A percentile compares a stretch with the other conserved stretches of the same genome.
Evolutionary conservation across 1,140 invertebrate genomes (phyloP).

Genomic region (Zaprionus gabonicus): DNA sequence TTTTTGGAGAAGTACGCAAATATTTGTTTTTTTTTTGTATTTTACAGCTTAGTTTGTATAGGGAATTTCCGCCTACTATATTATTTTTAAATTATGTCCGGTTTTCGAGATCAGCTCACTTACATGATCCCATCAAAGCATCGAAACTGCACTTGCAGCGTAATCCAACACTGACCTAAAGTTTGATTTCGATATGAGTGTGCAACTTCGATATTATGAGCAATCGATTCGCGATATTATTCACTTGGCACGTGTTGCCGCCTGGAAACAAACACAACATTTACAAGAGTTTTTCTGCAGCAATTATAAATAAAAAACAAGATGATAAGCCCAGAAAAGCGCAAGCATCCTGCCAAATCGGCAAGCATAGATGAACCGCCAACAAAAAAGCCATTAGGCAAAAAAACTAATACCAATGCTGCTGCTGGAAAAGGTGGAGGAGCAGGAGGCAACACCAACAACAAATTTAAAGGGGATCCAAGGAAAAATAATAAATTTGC

Average conservation of each 20-base stretch:
- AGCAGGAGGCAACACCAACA: not conserved
- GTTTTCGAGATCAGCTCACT: too few species aligned
- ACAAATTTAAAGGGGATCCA: slow-evolving; percentile 22
- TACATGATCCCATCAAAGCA: too few species aligned
- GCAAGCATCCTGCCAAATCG: not conserved
- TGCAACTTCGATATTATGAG: not conserved
- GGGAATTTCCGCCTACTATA: too few species aligned
- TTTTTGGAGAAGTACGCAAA: too few species aligned
- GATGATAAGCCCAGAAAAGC: not conserved
- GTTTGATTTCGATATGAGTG: not conserved
- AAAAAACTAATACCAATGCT: not conserved
- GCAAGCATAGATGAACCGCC: not conserved
- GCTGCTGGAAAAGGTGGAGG: not conserved
- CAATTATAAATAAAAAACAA: not conserved
- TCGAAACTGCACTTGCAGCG: not conserved
- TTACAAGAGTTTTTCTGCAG: not conserved
- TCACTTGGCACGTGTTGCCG: slow-evolving; percentile 42
- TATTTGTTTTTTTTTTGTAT: too few species aligned
- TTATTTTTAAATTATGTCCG: too few species aligned
- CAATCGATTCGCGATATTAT: slow-evolving; percentile 4
- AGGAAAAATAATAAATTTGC: slow-evolving; percentile 21
- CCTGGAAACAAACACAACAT: slow-evolving; percentile 18
- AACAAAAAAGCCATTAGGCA: not conserved
- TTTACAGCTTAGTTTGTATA: too few species aligned
- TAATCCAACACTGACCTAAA: not conserved